phyloP scores from a whole-genome alignment of 1,140 invertebrate genomes.

The Drosophila burlai region DNA sequence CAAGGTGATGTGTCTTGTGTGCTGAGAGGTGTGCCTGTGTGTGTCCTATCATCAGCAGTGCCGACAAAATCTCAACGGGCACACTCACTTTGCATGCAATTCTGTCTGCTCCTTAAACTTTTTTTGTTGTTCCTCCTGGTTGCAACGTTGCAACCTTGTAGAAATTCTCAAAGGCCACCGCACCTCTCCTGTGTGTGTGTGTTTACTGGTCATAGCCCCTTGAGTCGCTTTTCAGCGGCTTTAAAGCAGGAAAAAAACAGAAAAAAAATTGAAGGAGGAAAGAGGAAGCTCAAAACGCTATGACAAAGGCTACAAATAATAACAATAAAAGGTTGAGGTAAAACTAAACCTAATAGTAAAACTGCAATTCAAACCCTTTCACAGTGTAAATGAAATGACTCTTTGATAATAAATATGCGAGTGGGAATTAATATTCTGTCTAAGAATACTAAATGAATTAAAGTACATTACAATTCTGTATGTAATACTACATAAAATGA shows the following conservation, averaged over 20 bases:
- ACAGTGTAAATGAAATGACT: too few relatives aligned
- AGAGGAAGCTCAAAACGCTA: too few relatives aligned
- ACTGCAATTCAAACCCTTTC: too few relatives aligned
- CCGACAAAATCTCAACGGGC: slow-evolving; percentile 27
- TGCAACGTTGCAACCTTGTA: slow-evolving; percentile 19
- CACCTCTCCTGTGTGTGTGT: neutral
- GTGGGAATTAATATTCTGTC: neutral
- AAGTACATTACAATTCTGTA: neutral
- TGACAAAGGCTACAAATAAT: too few relatives aligned
- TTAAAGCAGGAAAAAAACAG: too few relatives aligned
- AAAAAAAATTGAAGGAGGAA: too few relatives aligned
- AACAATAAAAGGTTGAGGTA: too few relatives aligned
- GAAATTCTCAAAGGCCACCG: slow-evolving; percentile 19
- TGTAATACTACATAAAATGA: neutral
- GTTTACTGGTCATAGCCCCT: neutral
- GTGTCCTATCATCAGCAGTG: slow-evolving; percentile 23
- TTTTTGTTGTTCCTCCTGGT: neutral
- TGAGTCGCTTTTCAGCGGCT: too few relatives aligned
- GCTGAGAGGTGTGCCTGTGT: neutral
- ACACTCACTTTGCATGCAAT: slow-evolving; percentile 27
- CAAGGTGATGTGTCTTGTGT: neutral
- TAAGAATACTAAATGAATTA: neutral
- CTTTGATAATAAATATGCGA: neutral
- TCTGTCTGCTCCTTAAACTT: neutral
- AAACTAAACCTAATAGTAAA: neutral